phyloP scores from a whole-genome alignment of 1,140 invertebrate species.

The Pseudomyrmex cubaensis region DNA sequence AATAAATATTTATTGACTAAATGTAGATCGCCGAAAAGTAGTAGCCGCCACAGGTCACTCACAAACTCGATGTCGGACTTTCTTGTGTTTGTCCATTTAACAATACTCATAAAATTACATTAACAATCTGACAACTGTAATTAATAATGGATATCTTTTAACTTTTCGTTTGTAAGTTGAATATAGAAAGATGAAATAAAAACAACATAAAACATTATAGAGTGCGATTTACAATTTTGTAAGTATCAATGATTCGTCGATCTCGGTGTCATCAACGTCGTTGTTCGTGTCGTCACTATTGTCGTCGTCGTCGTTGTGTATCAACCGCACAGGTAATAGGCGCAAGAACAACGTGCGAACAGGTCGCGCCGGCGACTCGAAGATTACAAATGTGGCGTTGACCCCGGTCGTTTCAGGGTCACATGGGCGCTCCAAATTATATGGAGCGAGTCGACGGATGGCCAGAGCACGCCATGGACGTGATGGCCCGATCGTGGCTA shows the following conservation, averaged over 20 bases:
- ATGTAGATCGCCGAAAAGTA: no score
- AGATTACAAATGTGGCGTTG: slow-evolving; percentile 84
- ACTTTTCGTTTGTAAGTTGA: no score
- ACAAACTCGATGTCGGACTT: no score
- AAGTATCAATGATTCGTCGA: slow-evolving; percentile 8
- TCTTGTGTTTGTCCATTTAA: no score
- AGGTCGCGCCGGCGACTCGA: slow-evolving; percentile 82
- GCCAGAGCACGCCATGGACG: slow-evolving; percentile 79
- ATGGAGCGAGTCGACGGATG: slow-evolving; percentile 82
- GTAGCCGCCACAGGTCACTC: no score
- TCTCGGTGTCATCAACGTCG: slow-evolving; percentile 2
- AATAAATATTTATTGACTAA: no score
- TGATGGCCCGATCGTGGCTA: slow-evolving; percentile 79
- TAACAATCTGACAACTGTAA: no score
- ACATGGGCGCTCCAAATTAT: slow-evolving; percentile 84
- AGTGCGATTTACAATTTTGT: background rate
- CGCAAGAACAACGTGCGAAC: slow-evolving; percentile 81
- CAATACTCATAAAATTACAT: no score
- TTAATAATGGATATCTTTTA: no score
- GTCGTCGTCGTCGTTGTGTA: slow-evolving; percentile 68
- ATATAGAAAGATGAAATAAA: no score
- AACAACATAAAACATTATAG: no score
- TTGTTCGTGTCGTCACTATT: slow-evolving; percentile 18
- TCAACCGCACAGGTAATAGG: slow-evolving; percentile 72
- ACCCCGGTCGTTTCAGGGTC: slow-evolving; percentile 82